Evolutionary conservation across 1,140 invertebrate species (phyloP).

Genomic region (Macrobrachium rosenbergii): DNA sequence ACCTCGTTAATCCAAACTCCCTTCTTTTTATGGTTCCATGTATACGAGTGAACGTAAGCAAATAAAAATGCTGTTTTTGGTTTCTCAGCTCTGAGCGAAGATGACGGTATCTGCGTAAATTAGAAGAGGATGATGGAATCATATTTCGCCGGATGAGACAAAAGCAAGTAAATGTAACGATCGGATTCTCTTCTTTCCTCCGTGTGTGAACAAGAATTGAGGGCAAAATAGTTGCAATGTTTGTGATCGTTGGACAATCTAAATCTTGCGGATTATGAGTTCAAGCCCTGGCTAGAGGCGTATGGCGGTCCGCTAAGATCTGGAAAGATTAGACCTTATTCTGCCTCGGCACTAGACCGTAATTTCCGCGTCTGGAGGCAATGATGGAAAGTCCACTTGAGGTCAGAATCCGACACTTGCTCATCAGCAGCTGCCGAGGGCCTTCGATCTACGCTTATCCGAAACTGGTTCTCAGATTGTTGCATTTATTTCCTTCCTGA

Average conservation of each 20-base stretch:
- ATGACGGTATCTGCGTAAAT: too few relatives aligned
- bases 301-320: constrained; percentile 18
- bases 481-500: constrained; percentile 41
- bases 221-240: constrained; percentile 63
- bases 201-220: constrained; percentile 63
- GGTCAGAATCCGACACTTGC: constrained; percentile 63
- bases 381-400: constrained; percentile 63
- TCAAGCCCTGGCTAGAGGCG: constrained; percentile 44
- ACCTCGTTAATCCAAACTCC: constrained; percentile 41
- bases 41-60: too few relatives aligned
- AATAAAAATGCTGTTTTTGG: too few relatives aligned
- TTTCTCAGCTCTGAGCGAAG: background rate
- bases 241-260: constrained; percentile 64
- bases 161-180: constrained; percentile 7
- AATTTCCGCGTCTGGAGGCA: constrained; percentile 11
- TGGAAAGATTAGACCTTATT: background rate
- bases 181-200: constrained; percentile 43
- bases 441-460: constrained; percentile 64
- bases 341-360: background rate
- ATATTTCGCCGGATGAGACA: background rate
- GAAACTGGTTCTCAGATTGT: constrained; percentile 60
- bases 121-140: background rate
- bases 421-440: constrained; percentile 63
- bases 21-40: background rate
- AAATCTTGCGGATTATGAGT: constrained; percentile 64